Percentiles rank a stretch among this genome's conserved stretches.
These are phyloP conservation scores for Torymus tubicola DNA, from an alignment of 2,888 invertebrate species.

Conservation along the genomic window DNA sequence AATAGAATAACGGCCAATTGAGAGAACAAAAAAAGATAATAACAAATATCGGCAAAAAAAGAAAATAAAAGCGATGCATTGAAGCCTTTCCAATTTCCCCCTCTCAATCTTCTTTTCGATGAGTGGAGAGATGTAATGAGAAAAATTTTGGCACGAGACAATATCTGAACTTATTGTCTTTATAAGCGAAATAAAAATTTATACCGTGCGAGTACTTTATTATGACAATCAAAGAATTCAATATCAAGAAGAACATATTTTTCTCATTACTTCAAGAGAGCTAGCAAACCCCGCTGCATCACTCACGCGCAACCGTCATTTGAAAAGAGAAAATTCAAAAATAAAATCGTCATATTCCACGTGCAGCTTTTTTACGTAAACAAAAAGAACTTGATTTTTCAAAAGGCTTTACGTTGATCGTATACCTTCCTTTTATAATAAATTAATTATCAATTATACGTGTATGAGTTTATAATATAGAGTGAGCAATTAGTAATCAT, in stretches of 20 bases:
- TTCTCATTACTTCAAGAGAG: slow-evolving; percentile 9
- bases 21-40: slow-evolving; percentile 25
- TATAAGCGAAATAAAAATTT: too few species aligned
- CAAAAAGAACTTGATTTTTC: slow-evolving; percentile 32
- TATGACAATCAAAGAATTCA: too few species aligned
- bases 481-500: too few species aligned
- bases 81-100: slow-evolving; percentile 62
- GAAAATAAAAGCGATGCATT: slow-evolving; percentile 68
- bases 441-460: too few species aligned
- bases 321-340: slow-evolving; percentile 59
- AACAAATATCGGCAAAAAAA: slow-evolving; percentile 49
- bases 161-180: too few species aligned
- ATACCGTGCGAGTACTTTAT: too few species aligned
- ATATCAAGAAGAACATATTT: slow-evolving; percentile 4
- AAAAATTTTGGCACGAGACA: neutral
- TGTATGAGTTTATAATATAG: too few species aligned
- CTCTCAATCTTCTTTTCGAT: neutral
- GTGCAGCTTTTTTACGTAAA: slow-evolving; percentile 61
- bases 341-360: slow-evolving; percentile 56
- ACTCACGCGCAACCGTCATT: slow-evolving; percentile 66
- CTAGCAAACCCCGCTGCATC: slow-evolving; percentile 62
- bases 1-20: slow-evolving; percentile 33
- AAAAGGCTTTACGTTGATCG: neutral
- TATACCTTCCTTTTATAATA: too few species aligned
- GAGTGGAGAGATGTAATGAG: neutral